These are phyloP conservation scores for Bombyx huttoni DNA, from an alignment of 2,888 invertebrate genomes.

Conservation along the genomic window DNA sequence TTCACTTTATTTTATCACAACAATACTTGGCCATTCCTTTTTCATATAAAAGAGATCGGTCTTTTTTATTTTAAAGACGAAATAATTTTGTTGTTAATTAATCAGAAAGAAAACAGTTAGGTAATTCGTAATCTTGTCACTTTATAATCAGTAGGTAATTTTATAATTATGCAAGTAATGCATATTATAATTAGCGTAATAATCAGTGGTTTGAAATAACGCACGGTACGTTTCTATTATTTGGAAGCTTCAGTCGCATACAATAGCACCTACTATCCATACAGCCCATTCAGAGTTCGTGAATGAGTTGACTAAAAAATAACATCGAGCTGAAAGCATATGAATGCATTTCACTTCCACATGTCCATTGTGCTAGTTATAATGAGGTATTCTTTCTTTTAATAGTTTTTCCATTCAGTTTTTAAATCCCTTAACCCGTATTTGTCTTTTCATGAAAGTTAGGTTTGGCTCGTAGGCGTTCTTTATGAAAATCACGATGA, in stretches of 20 bases:
- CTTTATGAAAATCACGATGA: not conserved
- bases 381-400: constrained; percentile 20
- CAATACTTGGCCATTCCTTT: too few relatives aligned
- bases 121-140: too few relatives aligned
- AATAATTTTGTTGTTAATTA: too few relatives aligned
- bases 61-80: too few relatives aligned
- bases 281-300: not conserved
- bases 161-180: too few relatives aligned
- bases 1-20: too few relatives aligned
- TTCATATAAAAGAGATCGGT: too few relatives aligned
- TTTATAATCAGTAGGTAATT: too few relatives aligned
- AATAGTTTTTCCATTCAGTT: not conserved
- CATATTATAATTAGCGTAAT: too few relatives aligned
- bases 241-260: not conserved
- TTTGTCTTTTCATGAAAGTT: not conserved
- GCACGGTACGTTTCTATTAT: too few relatives aligned
- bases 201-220: too few relatives aligned
- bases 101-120: too few relatives aligned
- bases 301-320: not conserved
- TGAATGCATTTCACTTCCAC: constrained; percentile 43
- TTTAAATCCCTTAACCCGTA: not conserved
- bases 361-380: constrained; percentile 33
- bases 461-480: not conserved
- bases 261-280: not conserved
- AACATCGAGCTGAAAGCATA: constrained; percentile 14